These are phyloP conservation scores for Syngnathus rostellatus DNA, from an alignment of 2,797 vertebrate species.

Conservation along the genomic window DNA sequence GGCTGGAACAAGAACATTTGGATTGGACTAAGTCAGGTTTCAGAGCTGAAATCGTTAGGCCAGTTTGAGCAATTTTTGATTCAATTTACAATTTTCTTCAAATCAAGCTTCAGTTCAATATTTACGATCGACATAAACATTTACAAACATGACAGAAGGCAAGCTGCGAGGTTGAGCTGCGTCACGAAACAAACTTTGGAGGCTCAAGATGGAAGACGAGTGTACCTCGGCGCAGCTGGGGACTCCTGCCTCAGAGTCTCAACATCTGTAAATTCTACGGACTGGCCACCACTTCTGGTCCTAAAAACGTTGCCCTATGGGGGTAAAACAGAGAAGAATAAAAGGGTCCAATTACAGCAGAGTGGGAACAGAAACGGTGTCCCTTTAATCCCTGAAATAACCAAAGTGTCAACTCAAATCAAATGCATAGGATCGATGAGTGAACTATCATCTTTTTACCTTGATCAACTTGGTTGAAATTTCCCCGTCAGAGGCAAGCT, in stretches of 20 bases:
- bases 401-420: slow-evolving; percentile 5
- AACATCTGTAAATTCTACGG: slow-evolving; percentile 92
- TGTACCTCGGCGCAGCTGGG: slow-evolving; percentile 63
- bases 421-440: slow-evolving; percentile 6
- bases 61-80: too few species aligned
- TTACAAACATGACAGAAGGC: too few species aligned
- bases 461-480: slow-evolving; percentile 91
- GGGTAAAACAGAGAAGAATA: slow-evolving; percentile 3
- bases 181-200: not conserved
- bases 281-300: slow-evolving; percentile 86
- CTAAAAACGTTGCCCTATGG: slow-evolving; percentile 85
- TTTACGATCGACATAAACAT: too few species aligned
- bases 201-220: not conserved
- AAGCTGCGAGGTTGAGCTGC: not conserved
- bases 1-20: slow-evolving; percentile 42
- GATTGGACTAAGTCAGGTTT: not conserved
- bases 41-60: not conserved
- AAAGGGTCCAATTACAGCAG: slow-evolving; percentile 7
- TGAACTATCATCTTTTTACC: slow-evolving; percentile 56
- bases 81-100: too few species aligned
- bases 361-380: not conserved
- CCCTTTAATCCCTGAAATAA: not conserved
- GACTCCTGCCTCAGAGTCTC: slow-evolving; percentile 86
- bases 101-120: too few species aligned
- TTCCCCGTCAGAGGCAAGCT: slow-evolving; percentile 91